phyloP scores from a whole-genome alignment of 2,888 invertebrate species.

The Achlya flavicornis region DNA sequence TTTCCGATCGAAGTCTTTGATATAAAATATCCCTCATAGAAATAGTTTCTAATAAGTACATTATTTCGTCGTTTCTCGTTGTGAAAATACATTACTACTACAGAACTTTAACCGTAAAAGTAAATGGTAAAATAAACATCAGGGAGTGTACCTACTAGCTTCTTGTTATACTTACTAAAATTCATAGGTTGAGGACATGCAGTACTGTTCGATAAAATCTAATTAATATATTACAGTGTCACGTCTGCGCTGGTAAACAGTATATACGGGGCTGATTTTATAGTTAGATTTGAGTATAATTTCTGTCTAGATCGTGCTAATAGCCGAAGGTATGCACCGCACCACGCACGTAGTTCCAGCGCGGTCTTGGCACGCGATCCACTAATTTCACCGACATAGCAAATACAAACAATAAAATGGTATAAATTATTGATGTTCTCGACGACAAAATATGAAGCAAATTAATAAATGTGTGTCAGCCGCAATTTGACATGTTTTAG shows the following conservation, averaged over 20 bases:
- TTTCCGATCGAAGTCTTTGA: too few species aligned
- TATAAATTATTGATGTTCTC: not conserved
- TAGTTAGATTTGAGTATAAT: slow-evolving; percentile 8
- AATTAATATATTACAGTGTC: not conserved
- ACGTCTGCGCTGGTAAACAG: not conserved
- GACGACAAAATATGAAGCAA: not conserved
- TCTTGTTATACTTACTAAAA: too few species aligned
- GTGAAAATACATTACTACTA: too few species aligned
- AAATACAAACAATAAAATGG: not conserved
- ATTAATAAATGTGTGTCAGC: not conserved
- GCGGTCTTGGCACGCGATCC: slow-evolving; percentile 16
- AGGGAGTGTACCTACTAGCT: not conserved
- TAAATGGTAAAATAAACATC: too few species aligned
- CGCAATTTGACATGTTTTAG: not conserved
- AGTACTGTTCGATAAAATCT: not conserved
- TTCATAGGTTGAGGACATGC: not conserved
- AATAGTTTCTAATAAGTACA: too few species aligned
- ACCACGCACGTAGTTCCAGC: slow-evolving; percentile 5
- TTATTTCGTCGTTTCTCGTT: too few species aligned
- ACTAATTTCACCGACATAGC: slow-evolving; percentile 11
- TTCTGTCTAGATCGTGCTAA: slow-evolving; percentile 14
- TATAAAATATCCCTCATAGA: too few species aligned
- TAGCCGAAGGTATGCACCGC: not conserved
- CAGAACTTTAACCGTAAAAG: too few species aligned
- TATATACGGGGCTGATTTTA: not conserved